Evolutionary conservation across 2,113 vertebrate species (phyloP).

Genomic region (Lampris megalopsis): DNA sequence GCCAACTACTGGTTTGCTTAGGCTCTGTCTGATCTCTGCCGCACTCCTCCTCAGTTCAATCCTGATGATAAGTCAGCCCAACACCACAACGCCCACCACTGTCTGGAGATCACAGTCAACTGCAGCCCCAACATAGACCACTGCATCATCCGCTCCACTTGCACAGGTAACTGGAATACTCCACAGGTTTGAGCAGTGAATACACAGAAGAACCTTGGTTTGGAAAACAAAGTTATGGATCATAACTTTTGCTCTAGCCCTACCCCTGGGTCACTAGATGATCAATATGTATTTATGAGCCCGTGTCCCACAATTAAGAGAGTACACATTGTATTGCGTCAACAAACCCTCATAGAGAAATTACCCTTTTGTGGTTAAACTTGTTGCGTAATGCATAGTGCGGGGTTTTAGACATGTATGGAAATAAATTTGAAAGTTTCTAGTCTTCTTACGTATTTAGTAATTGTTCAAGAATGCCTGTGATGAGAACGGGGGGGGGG

Average conservation of each 20-base stretch:
- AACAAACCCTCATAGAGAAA: not conserved
- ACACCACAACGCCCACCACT: conserved; percentile 99
- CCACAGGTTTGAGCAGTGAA: not conserved
- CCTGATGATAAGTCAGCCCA: conserved; percentile 99
- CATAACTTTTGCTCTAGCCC: not conserved
- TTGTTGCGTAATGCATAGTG: too few relatives aligned
- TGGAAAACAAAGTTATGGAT: not conserved
- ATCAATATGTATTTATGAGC: not conserved
- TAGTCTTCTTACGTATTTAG: too few relatives aligned
- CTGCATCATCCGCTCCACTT: conserved; percentile 98
- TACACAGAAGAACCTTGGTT: not conserved
- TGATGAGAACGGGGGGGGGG: too few relatives aligned
- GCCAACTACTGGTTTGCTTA: conserved; percentile 22
- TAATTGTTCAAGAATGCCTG: too few relatives aligned
- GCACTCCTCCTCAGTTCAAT: conserved; percentile 89
- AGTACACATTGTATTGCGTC: conserved; percentile 21
- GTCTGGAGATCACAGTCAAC: conserved; percentile 99
- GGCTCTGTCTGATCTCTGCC: conserved; percentile 40
- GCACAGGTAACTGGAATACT: conserved; percentile 86
- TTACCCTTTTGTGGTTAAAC: not conserved
- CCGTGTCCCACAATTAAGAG: conserved; percentile 5
- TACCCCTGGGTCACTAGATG: not conserved
- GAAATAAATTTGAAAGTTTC: too few relatives aligned
- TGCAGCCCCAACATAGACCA: conserved; percentile 99
- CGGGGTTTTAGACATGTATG: too few relatives aligned